phyloP scores from a whole-genome alignment of 2,888 invertebrate genomes.

The Cantharis flavilabris region DNA sequence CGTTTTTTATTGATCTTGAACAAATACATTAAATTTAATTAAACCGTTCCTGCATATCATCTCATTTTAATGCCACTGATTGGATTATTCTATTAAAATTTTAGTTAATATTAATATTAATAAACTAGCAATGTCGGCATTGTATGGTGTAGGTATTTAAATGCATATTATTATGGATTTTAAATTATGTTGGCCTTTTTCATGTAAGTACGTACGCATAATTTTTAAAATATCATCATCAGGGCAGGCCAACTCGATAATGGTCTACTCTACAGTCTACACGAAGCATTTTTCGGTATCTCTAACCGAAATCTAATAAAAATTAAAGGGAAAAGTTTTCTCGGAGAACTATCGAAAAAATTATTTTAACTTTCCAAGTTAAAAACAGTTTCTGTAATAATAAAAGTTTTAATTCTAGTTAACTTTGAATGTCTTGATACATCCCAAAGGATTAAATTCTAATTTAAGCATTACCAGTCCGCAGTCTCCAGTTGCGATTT shows the following conservation, averaged over 20 bases:
- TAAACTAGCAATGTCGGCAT: background rate
- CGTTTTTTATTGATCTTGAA: background rate
- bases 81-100: background rate
- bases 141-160: background rate
- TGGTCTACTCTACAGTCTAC: background rate
- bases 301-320: background rate
- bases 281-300: background rate
- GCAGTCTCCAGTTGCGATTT: conserved; percentile 4
- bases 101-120: background rate
- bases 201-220: no score
- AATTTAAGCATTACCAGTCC: background rate
- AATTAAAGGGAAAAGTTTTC: background rate
- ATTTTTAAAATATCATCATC: background rate
- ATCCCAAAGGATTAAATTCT: conserved; percentile 3
- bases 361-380: background rate
- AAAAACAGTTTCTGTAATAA: background rate
- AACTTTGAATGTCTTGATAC: conserved; percentile 2
- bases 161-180: background rate
- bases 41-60: background rate
- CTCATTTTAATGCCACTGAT: background rate
- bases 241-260: background rate
- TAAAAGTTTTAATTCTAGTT: conserved; percentile 1
- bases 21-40: background rate
- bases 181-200: background rate
- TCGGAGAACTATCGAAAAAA: background rate